These are phyloP conservation scores for Aricia agestis DNA, from an alignment of 1,140 invertebrate genomes.

Conservation along the genomic window DNA sequence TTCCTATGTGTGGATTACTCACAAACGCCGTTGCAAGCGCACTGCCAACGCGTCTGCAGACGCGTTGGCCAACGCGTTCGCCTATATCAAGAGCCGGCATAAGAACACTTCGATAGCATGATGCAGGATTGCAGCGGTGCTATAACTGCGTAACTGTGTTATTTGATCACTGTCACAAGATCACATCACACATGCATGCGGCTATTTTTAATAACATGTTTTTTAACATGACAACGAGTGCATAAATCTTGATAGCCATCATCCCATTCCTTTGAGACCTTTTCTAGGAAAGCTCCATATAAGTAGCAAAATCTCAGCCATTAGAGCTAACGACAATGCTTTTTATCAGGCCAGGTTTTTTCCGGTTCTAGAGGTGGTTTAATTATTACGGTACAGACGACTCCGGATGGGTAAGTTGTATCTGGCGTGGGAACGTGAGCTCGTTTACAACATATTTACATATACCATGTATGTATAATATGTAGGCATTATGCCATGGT, in stretches of 20 bases:
- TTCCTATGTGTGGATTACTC: no score
- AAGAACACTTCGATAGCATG: no score
- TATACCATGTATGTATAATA: not conserved
- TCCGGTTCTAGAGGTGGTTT: not conserved
- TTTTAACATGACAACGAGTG: not conserved
- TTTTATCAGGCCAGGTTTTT: not conserved
- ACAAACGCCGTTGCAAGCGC: no score
- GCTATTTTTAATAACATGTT: not conserved
- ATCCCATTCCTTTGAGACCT: not conserved
- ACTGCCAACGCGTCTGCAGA: no score
- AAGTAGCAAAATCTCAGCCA: not conserved
- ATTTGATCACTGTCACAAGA: no score
- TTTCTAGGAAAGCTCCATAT: not conserved
- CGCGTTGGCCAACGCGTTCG: no score
- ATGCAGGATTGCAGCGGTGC: no score
- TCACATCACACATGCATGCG: no score
- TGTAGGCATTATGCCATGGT: not conserved
- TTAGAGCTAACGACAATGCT: constrained; percentile 2
- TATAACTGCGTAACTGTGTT: no score
- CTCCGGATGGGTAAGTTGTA: not conserved
- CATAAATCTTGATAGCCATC: not conserved
- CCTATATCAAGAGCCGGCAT: no score
- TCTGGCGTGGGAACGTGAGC: not conserved
- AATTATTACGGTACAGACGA: constrained; percentile 3
- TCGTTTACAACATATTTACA: not conserved